These are phyloP conservation scores for Abrostola tripartita DNA, from an alignment of 2,888 invertebrate species.

Conservation along the genomic window DNA sequence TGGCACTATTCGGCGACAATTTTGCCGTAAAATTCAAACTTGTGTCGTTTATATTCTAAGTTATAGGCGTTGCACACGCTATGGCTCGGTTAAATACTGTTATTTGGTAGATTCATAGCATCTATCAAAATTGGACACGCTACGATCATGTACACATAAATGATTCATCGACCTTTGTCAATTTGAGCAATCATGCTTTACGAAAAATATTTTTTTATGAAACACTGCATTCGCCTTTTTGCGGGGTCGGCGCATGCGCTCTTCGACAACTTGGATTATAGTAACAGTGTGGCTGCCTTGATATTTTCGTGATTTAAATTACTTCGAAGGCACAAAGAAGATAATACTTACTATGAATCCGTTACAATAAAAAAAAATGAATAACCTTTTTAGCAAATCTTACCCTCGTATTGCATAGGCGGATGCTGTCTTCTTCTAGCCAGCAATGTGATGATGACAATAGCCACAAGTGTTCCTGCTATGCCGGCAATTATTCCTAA, in stretches of 20 bases:
- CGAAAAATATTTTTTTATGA: slow-evolving; percentile 36
- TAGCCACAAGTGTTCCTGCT: slow-evolving; percentile 90
- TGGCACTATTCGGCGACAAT: slow-evolving; percentile 55
- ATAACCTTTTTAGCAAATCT: no score
- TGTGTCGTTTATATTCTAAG: slow-evolving; percentile 53
- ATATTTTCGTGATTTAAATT: background rate
- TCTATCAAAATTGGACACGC: slow-evolving; percentile 54
- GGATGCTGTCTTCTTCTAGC: slow-evolving; percentile 88
- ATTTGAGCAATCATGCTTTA: slow-evolving; percentile 45
- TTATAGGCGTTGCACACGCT: slow-evolving; percentile 52
- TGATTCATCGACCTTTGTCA: slow-evolving; percentile 48
- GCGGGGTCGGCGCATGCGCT: background rate
- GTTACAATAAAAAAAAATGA: no score
- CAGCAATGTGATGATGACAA: slow-evolving; percentile 89
- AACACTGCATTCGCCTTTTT: slow-evolving; percentile 11
- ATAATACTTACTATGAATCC: no score
- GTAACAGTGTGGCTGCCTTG: background rate
- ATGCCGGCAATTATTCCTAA: slow-evolving; percentile 91
- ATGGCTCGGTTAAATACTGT: slow-evolving; percentile 46
- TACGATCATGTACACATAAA: slow-evolving; percentile 49
- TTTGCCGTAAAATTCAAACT: slow-evolving; percentile 58
- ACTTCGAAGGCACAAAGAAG: background rate
- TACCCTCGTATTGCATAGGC: slow-evolving; percentile 85
- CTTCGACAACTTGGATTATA: background rate
- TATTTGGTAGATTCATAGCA: slow-evolving; percentile 46